A percentile compares a stretch with the other conserved stretches of the same genome.
Evolutionary conservation across 2,888 invertebrate genomes (phyloP).

Genomic region (Sipha maydis): DNA sequence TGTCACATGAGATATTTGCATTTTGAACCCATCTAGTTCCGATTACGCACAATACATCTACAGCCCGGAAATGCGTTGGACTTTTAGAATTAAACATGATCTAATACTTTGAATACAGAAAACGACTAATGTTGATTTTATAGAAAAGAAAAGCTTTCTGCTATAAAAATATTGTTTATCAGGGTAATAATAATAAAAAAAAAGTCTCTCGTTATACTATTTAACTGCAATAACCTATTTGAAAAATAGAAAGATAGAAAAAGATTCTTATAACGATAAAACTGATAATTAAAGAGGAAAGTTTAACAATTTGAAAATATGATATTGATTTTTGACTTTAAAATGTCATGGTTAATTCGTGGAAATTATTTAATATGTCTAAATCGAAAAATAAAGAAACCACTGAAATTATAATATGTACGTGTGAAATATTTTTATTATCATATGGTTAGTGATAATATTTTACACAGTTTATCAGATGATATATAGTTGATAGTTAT

Average conservation of each 20-base stretch:
- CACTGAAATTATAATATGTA: not conserved
- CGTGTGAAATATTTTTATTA: too few species aligned
- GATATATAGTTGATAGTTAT: not conserved
- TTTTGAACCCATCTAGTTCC: not conserved
- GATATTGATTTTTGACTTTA: not conserved
- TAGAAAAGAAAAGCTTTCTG: not conserved
- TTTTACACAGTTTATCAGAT: too few species aligned
- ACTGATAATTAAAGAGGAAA: not conserved
- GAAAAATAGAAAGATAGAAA: not conserved
- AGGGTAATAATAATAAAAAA: not conserved
- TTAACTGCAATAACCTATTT: not conserved
- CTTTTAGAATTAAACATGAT: too few species aligned
- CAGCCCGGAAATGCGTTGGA: not conserved
- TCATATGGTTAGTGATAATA: too few species aligned
- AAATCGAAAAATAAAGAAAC: not conserved
- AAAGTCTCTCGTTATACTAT: not conserved
- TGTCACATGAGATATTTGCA: not conserved
- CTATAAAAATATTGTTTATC: not conserved
- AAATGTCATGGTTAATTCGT: too few species aligned
- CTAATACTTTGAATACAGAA: not conserved
- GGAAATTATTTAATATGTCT: too few species aligned
- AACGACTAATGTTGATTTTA: not conserved
- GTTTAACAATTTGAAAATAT: not conserved
- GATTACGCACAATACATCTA: not conserved
- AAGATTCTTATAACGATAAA: not conserved